phyloP scores from a whole-genome alignment of 53 echinoderm and acorn worm species.

The Hippasteria phrygiana region DNA sequence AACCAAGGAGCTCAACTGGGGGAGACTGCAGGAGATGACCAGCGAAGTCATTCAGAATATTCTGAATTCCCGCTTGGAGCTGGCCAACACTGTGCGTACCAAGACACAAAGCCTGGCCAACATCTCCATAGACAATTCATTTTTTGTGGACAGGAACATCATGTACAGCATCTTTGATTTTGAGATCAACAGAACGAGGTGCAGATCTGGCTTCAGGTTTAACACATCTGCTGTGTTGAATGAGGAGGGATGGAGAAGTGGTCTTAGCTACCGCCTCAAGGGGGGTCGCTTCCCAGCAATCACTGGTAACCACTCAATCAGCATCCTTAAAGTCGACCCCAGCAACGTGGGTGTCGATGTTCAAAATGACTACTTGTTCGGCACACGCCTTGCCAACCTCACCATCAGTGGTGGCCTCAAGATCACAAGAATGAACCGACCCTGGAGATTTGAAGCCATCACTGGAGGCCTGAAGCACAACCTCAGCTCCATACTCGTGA shows the following conservation, averaged over 20 bases:
- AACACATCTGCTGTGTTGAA: slow-evolving; percentile 57
- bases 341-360: slow-evolving; percentile 59
- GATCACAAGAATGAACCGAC: slow-evolving; percentile 72
- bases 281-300: slow-evolving; percentile 41
- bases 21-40: slow-evolving; percentile 50
- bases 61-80: slow-evolving; percentile 70
- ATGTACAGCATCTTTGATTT: slow-evolving; percentile 70
- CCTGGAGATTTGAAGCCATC: slow-evolving; percentile 71
- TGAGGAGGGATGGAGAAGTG: slow-evolving; percentile 39
- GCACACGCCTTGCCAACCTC: slow-evolving; percentile 70
- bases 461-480: slow-evolving; percentile 59
- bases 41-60: slow-evolving; percentile 63
- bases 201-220: slow-evolving; percentile 43
- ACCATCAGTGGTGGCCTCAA: slow-evolving; percentile 72
- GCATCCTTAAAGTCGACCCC: slow-evolving; percentile 52
- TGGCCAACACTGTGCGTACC: slow-evolving; percentile 60
- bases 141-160: slow-evolving; percentile 61
- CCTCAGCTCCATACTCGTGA: slow-evolving; percentile 74
- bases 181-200: slow-evolving; percentile 45
- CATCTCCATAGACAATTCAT: slow-evolving; percentile 71
- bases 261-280: slow-evolving; percentile 49
- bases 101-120: slow-evolving; percentile 76
- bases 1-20: slow-evolving; percentile 65
- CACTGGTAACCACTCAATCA: slow-evolving; percentile 47
- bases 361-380: slow-evolving; percentile 52